A percentile compares a stretch with the other conserved stretches of the same genome.
Conservation (phyloP, 2,113 vertebrate genomes). For the Parotia lawesii region DNA sequence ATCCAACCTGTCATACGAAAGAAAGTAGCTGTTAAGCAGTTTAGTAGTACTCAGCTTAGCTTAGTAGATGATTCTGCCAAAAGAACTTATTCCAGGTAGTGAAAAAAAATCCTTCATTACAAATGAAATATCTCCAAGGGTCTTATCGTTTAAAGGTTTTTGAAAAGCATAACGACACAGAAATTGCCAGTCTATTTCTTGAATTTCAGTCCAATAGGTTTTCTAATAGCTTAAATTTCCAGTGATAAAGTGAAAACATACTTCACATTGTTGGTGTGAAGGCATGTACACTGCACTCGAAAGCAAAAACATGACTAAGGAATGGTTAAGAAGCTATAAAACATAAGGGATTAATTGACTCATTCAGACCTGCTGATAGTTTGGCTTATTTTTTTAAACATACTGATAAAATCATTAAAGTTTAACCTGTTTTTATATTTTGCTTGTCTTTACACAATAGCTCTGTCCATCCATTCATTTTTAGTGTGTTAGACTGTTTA, state of each 20-base stretch:
- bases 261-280: not conserved
- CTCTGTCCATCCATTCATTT: not conserved
- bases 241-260: conserved; percentile 19
- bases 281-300: not conserved
- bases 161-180: not conserved
- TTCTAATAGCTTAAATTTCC: not conserved
- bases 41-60: not conserved
- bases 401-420: not conserved
- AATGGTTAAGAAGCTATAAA: not conserved
- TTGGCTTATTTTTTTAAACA: not conserved
- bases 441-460: not conserved
- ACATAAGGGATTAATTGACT: not conserved
- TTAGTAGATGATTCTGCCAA: not conserved
- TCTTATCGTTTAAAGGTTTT: not conserved
- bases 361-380: not conserved
- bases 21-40: not conserved
- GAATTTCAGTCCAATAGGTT: not conserved
- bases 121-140: not conserved
- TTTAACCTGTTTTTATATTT: not conserved
- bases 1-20: not conserved
- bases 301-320: not conserved
- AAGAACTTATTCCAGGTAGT: not conserved
- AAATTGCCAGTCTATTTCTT: not conserved
- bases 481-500: not conserved
- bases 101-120: not conserved